Percentiles rank a stretch among this genome's conserved stretches.
These are phyloP conservation scores for Diabrotica balteata DNA, from an alignment of 2,888 invertebrate genomes.

Conservation along the genomic window DNA sequence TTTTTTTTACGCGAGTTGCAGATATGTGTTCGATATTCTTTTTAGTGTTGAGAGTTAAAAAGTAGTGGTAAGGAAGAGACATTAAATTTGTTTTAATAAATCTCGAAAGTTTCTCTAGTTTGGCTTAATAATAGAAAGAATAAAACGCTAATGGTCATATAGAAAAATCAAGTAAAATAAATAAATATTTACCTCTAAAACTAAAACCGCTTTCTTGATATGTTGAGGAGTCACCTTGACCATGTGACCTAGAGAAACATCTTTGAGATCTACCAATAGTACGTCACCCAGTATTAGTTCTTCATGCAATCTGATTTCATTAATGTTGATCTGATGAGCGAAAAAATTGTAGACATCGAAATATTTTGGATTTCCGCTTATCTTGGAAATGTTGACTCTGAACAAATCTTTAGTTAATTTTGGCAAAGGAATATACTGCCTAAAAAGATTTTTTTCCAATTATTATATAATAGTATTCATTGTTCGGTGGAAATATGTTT, in stretches of 20 bases:
- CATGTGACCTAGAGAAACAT: conserved; percentile 56
- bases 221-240: conserved; percentile 58
- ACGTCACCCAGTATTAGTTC: conserved; percentile 61
- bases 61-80: no score
- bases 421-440: conserved; percentile 60
- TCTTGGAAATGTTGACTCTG: conserved; percentile 60
- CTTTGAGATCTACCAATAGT: conserved; percentile 60
- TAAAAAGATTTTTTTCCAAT: conserved; percentile 41
- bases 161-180: background rate
- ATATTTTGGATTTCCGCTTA: conserved; percentile 41
- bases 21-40: no score
- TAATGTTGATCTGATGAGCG: conserved; percentile 59
- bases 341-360: conserved; percentile 55
- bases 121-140: background rate
- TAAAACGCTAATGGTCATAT: background rate
- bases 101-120: no score
- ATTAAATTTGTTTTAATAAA: no score
- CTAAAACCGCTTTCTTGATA: conserved; percentile 57
- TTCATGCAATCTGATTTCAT: conserved; percentile 59
- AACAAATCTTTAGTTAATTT: conserved; percentile 60
- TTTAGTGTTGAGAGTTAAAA: no score
- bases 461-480: background rate
- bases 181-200: conserved; percentile 56
- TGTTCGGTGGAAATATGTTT: background rate
- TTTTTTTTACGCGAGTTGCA: no score